phyloP scores from a whole-genome alignment of 1,140 invertebrate species.

The Teleopsis dalmanni region DNA sequence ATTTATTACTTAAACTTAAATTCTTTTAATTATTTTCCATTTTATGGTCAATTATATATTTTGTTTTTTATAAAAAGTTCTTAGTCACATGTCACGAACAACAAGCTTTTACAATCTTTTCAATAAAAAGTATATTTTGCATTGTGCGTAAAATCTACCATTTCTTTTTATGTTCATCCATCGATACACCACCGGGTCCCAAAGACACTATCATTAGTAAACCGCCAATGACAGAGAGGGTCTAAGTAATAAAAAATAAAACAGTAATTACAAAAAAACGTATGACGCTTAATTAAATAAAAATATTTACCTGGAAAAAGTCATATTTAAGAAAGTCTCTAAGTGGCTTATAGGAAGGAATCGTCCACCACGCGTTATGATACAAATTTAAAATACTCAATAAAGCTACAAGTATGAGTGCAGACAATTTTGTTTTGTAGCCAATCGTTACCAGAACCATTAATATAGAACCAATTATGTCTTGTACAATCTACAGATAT shows the following conservation, averaged over 20 bases:
- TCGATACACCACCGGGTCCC: slow-evolving; percentile 96
- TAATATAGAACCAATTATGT: slow-evolving; percentile 85
- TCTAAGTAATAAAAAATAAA: slow-evolving; percentile 58
- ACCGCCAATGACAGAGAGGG: slow-evolving; percentile 95
- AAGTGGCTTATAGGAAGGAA: slow-evolving; percentile 89
- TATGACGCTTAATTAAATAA: not conserved
- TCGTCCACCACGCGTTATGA: slow-evolving; percentile 96
- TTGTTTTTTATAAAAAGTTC: slow-evolving; percentile 14
- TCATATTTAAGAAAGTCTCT: slow-evolving; percentile 99
- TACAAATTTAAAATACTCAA: slow-evolving; percentile 89
- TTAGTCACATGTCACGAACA: slow-evolving; percentile 9
- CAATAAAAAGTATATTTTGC: slow-evolving; percentile 8
- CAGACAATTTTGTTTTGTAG: slow-evolving; percentile 97
- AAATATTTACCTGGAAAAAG: slow-evolving; percentile 84
- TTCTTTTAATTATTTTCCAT: slow-evolving; percentile 14
- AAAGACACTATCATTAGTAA: slow-evolving; percentile 97
- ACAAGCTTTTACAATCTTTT: slow-evolving; percentile 10
- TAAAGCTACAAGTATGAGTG: slow-evolving; percentile 86
- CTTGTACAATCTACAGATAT: slow-evolving; percentile 54
- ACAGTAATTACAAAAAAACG: too few species aligned
- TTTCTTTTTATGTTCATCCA: slow-evolving; percentile 99
- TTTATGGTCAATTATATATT: slow-evolving; percentile 14
- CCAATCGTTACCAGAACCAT: slow-evolving; percentile 96
- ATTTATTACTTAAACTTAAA: slow-evolving; percentile 6
- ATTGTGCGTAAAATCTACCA: slow-evolving; percentile 60